A percentile compares a stretch with the other conserved stretches of the same genome.
phyloP scores from a whole-genome alignment of 2,797 vertebrate species.

The Sebastiscus tertius region DNA sequence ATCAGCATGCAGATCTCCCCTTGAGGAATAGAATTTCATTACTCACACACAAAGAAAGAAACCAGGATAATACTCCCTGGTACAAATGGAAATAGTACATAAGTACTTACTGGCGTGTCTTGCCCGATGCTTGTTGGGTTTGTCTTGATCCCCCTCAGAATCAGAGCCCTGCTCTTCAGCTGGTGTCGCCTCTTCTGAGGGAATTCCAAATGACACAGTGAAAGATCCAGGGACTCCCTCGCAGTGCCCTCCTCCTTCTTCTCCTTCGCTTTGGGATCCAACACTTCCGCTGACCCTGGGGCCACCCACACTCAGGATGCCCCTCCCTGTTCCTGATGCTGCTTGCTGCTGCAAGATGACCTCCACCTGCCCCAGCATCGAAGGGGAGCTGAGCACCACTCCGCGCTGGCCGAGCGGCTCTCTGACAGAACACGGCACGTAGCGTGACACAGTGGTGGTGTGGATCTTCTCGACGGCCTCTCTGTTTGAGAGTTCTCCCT shows the following conservation, averaged over 20 bases:
- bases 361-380: slow-evolving; percentile 85
- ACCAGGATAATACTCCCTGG: background rate
- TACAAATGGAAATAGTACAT: slow-evolving; percentile 10
- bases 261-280: slow-evolving; percentile 84
- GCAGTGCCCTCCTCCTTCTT: slow-evolving; percentile 87
- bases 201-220: slow-evolving; percentile 89
- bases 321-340: slow-evolving; percentile 68
- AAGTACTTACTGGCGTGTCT: slow-evolving; percentile 94
- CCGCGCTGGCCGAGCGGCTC: slow-evolving; percentile 80
- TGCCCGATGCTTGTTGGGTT: slow-evolving; percentile 94
- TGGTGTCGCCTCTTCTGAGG: slow-evolving; percentile 83
- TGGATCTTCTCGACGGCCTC: slow-evolving; percentile 16
- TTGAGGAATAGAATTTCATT: slow-evolving; percentile 8
- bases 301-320: slow-evolving; percentile 77
- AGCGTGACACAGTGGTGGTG: slow-evolving; percentile 64
- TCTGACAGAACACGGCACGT: slow-evolving; percentile 76
- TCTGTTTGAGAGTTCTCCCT: slow-evolving; percentile 59
- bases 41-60: background rate
- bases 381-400: slow-evolving; percentile 73
- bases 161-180: slow-evolving; percentile 85
- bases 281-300: slow-evolving; percentile 78
- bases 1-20: slow-evolving; percentile 10
- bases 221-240: slow-evolving; percentile 87
- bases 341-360: slow-evolving; percentile 78
- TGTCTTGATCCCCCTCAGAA: slow-evolving; percentile 86